A percentile compares a stretch with the other conserved stretches of the same genome.
These are phyloP conservation scores for Diadophis punctatus DNA, from an alignment of 2,113 vertebrate genomes.

Conservation along the genomic window DNA sequence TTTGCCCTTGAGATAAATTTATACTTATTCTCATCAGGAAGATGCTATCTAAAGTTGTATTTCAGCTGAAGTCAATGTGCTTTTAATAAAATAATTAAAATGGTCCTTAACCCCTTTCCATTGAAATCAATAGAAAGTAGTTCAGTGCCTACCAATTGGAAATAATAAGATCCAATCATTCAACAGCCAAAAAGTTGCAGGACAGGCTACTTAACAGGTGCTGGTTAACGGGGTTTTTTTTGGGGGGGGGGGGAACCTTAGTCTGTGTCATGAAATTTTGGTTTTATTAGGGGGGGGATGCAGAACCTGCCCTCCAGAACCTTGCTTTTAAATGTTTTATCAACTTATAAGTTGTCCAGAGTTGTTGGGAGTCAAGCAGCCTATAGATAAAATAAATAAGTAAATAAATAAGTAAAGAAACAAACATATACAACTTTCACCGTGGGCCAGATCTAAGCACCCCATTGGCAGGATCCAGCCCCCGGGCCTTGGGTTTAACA, in stretches of 20 bases:
- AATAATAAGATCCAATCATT: neutral
- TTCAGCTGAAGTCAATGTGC: neutral
- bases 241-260: neutral
- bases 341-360: neutral
- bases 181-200: neutral
- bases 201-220: neutral
- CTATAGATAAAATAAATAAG: neutral
- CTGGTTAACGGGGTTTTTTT: neutral
- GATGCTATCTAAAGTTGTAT: neutral
- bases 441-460: too few relatives aligned
- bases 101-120: neutral
- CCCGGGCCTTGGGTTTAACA: too few relatives aligned
- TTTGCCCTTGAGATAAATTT: neutral
- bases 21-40: neutral
- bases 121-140: neutral
- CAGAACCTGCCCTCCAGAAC: neutral
- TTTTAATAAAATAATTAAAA: neutral
- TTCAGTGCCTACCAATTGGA: neutral
- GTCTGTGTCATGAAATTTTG: neutral
- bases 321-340: neutral
- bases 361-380: neutral
- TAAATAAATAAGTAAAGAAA: neutral
- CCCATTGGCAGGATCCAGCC: too few relatives aligned
- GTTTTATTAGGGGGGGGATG: neutral
- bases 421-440: neutral